These are phyloP conservation scores for Pedicia rivosa DNA, from an alignment of 2,888 invertebrate species.

Conservation along the genomic window DNA sequence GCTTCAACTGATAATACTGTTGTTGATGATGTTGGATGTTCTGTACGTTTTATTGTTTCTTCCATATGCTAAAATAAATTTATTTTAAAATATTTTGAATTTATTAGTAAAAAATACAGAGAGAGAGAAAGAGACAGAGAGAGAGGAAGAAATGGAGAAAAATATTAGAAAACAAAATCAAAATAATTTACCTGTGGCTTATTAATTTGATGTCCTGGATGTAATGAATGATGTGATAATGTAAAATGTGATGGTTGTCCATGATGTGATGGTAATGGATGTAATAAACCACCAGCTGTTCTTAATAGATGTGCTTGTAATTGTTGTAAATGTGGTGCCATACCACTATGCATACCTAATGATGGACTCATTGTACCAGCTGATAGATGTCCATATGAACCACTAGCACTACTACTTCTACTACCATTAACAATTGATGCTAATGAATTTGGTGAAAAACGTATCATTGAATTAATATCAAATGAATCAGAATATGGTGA, in stretches of 20 bases:
- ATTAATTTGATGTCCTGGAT: constrained; percentile 8
- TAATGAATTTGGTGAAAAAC: constrained; percentile 86
- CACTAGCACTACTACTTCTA: constrained; percentile 76
- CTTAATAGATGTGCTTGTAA: constrained; percentile 65
- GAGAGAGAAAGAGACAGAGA: not conserved
- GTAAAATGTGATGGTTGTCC: constrained; percentile 22
- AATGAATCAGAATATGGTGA: constrained; percentile 92
- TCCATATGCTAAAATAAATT: constrained; percentile 3
- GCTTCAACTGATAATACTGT: constrained; percentile 23
- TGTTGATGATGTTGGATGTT: constrained; percentile 11
- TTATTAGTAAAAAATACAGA: too few species aligned
- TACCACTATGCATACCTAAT: constrained; percentile 37
- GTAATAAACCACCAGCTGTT: constrained; percentile 30
- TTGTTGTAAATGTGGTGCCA: constrained; percentile 52
- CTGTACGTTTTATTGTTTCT: constrained; percentile 5
- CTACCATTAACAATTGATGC: constrained; percentile 69
- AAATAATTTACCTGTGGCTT: constrained; percentile 11
- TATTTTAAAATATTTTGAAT: too few species aligned
- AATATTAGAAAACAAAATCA: not conserved
- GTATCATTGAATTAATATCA: constrained; percentile 89
- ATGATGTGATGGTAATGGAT: constrained; percentile 25
- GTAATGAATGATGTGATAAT: constrained; percentile 21
- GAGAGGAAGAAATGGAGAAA: not conserved
- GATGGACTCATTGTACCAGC: constrained; percentile 87
- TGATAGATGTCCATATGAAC: constrained; percentile 92